Evolutionary conservation across 2,113 vertebrate species (phyloP).

Genomic region (Catharus minimus): DNA sequence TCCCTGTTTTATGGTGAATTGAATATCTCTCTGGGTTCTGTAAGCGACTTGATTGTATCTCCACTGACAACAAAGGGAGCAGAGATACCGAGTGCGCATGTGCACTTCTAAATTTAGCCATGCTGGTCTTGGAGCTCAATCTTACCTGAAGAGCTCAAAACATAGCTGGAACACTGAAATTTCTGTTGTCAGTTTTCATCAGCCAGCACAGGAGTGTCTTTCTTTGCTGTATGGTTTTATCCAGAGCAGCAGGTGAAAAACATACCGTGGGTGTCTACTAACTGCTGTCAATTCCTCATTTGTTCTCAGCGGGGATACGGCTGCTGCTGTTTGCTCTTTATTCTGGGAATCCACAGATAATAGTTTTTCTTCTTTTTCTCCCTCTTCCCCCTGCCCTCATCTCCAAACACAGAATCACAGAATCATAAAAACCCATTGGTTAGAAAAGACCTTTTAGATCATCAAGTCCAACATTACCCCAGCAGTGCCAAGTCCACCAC

Average conservation of each 20-base stretch:
- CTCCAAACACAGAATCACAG: neutral
- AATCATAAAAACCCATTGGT: neutral
- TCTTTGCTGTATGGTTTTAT: neutral
- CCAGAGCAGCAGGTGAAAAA: neutral
- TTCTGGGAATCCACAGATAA: neutral
- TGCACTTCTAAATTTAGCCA: neutral
- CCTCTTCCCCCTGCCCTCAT: neutral
- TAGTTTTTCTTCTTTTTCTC: neutral
- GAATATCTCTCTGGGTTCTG: neutral
- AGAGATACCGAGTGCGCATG: neutral
- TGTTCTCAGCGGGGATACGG: neutral
- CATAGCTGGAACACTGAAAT: neutral
- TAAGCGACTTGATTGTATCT: neutral
- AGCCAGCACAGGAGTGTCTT: neutral
- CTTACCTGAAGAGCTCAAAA: neutral
- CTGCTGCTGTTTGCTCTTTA: neutral
- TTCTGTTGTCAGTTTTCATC: neutral
- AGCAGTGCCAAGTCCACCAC: neutral
- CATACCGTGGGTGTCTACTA: neutral
- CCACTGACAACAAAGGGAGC: neutral
- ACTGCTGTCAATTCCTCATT: neutral
- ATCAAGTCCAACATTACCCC: accelerated
- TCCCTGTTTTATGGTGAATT: neutral
- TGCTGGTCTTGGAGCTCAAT: neutral
- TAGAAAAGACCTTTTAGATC: neutral